Conservation (phyloP, 2,113 vertebrate species). For the Myotis yumanensis region DNA sequence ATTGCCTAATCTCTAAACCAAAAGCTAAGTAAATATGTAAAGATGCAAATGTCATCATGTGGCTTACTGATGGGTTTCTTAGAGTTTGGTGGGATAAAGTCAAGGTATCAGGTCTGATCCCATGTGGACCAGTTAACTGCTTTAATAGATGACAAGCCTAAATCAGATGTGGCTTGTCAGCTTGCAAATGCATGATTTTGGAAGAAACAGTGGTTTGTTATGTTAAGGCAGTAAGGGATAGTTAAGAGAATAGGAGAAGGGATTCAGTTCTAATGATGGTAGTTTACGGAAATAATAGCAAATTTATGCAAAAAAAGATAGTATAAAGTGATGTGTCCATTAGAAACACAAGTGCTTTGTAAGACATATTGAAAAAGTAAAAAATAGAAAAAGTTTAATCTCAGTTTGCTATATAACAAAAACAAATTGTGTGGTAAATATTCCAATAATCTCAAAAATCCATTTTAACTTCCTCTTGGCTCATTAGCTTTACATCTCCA, state of each 20-base stretch:
- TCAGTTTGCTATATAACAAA: background rate
- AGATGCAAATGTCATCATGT: background rate
- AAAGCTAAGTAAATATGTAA: conserved; percentile 15
- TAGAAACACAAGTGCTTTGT: background rate
- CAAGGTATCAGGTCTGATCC: background rate
- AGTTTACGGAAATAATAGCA: background rate
- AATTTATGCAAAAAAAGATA: background rate
- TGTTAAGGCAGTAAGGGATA: background rate
- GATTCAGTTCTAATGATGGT: background rate
- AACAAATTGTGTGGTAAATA: background rate
- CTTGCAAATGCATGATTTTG: background rate
- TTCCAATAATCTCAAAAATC: background rate
- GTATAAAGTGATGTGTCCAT: background rate
- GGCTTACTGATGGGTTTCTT: background rate
- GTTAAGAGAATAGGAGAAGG: background rate
- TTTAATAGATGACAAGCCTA: background rate
- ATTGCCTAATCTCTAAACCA: background rate
- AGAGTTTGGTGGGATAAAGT: background rate
- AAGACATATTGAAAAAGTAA: background rate
- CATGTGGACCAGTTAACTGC: background rate
- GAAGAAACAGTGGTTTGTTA: background rate
- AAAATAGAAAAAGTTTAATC: background rate
- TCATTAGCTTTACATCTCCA: background rate
- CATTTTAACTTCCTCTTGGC: conserved; percentile 25
- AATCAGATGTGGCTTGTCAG: background rate